Conservation (phyloP, 1,140 invertebrate genomes). For the Scaptomyza graminum region DNA sequence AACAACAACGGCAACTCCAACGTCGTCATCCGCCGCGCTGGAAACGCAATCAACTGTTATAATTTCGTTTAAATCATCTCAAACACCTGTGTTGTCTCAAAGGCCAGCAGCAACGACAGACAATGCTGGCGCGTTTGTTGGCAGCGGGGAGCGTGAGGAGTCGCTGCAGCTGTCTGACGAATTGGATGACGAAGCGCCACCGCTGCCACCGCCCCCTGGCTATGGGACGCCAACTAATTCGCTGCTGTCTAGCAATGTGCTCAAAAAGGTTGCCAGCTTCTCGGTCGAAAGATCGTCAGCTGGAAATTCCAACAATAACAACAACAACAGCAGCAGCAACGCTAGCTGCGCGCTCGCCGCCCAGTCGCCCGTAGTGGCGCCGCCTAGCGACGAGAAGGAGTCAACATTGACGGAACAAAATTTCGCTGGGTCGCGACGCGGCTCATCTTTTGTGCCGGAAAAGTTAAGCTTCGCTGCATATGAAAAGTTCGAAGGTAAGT, state of each 20-base stretch:
- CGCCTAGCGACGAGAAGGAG: conserved; percentile 42
- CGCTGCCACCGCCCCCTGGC: conserved; percentile 59
- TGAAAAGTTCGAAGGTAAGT: conserved; percentile 95
- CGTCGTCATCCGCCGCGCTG: conserved; percentile 40
- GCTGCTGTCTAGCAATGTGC: conserved; percentile 85
- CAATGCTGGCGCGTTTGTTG: conserved; percentile 28
- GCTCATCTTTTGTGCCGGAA: conserved; percentile 91
- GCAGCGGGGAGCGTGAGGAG: neutral
- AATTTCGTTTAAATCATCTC: conserved; percentile 84
- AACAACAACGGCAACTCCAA: conserved; percentile 20
- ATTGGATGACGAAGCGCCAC: conserved; percentile 44
- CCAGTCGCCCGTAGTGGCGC: conserved; percentile 27
- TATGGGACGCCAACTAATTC: conserved; percentile 84
- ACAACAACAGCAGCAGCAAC: conserved; percentile 17
- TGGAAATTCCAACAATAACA: conserved; percentile 40
- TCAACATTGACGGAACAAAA: conserved; percentile 51
- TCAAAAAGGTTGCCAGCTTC: conserved; percentile 93
- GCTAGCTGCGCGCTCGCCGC: conserved; percentile 31
- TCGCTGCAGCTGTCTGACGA: neutral
- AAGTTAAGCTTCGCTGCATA: conserved; percentile 92
- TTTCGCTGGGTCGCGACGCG: conserved; percentile 79
- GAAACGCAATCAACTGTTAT: conserved; percentile 84
- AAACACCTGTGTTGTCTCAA: conserved; percentile 83
- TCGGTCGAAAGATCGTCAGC: conserved; percentile 87
- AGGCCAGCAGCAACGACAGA: conserved; percentile 42